phyloP scores from a whole-genome alignment of 2,797 vertebrate species.

The Phoeniculus purpureus region DNA sequence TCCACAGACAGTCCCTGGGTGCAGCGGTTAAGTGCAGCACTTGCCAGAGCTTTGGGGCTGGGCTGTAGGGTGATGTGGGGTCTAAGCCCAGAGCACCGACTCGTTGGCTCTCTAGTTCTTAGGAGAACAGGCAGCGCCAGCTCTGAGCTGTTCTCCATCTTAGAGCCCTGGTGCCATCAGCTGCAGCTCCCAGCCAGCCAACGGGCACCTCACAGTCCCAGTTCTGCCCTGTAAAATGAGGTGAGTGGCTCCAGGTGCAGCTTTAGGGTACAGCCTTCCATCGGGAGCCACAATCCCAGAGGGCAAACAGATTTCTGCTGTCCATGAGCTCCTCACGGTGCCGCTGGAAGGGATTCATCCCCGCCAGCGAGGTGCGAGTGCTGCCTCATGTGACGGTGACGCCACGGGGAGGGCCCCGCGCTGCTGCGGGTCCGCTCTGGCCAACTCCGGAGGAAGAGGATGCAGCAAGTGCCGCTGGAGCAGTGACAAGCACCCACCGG shows the following conservation, averaged over 20 bases:
- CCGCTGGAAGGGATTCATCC: neutral
- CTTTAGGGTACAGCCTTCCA: fast-evolving
- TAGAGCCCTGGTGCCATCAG: neutral
- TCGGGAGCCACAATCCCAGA: neutral
- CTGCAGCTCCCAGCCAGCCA: neutral
- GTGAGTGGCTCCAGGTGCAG: fast-evolving
- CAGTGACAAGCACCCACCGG: neutral
- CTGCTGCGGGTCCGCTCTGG: neutral
- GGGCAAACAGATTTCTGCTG: neutral
- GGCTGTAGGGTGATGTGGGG: neutral
- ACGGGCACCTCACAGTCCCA: fast-evolving
- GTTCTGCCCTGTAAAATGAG: fast-evolving
- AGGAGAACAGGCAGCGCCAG: neutral
- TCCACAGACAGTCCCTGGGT: fast-evolving
- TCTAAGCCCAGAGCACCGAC: neutral
- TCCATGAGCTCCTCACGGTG: conserved; percentile 12
- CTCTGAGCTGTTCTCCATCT: neutral
- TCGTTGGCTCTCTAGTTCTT: too few species aligned
- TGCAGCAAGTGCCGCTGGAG: conserved; percentile 2
- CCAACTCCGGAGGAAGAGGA: conserved; percentile 6
- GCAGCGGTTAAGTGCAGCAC: fast-evolving
- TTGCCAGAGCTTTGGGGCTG: neutral
- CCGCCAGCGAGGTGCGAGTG: conserved; percentile 48
- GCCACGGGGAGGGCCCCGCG: conserved; percentile 39
- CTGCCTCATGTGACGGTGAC: conserved; percentile 67